phyloP scores from a whole-genome alignment of 2,888 invertebrate species.

The Leuctra nigra region DNA sequence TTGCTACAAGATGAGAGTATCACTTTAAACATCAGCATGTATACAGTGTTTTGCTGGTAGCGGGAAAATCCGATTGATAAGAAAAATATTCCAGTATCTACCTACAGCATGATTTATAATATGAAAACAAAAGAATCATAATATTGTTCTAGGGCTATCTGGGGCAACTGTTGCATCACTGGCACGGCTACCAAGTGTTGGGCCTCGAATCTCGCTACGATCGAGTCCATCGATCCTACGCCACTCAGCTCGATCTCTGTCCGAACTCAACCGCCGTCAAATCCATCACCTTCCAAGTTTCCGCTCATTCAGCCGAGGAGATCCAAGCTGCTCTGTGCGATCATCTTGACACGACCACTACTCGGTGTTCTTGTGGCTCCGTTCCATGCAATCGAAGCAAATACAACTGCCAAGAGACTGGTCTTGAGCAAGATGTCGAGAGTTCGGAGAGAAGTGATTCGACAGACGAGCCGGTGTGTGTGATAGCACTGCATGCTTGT shows the following conservation, averaged over 20 bases:
- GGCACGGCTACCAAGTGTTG: constrained; percentile 52
- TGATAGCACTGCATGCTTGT: constrained; percentile 69
- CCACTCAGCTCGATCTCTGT: constrained; percentile 42
- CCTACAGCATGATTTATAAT: not conserved
- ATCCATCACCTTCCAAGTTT: constrained; percentile 15
- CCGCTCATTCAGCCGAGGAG: constrained; percentile 2
- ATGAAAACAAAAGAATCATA: not conserved
- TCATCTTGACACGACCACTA: not conserved
- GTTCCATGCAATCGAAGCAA: not conserved
- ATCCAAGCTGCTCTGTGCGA: not conserved
- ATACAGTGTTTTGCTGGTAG: too few species aligned
- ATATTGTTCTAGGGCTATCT: constrained; percentile 57
- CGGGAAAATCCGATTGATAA: too few species aligned
- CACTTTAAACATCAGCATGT: too few species aligned
- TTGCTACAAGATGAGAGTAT: too few species aligned
- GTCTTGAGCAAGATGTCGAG: not conserved
- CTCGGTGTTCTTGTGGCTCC: not conserved
- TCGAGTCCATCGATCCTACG: constrained; percentile 50
- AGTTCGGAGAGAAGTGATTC: not conserved
- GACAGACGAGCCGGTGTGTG: constrained; percentile 34
- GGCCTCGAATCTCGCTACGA: constrained; percentile 58
- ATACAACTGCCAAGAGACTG: not conserved
- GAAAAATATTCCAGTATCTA: too few species aligned
- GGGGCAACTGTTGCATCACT: constrained; percentile 55
- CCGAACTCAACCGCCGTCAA: constrained; percentile 44